A percentile compares a stretch with the other conserved stretches of the same genome.
These are phyloP conservation scores for Alitta virens DNA, from an alignment of 2,888 invertebrate species.

Conservation along the genomic window DNA sequence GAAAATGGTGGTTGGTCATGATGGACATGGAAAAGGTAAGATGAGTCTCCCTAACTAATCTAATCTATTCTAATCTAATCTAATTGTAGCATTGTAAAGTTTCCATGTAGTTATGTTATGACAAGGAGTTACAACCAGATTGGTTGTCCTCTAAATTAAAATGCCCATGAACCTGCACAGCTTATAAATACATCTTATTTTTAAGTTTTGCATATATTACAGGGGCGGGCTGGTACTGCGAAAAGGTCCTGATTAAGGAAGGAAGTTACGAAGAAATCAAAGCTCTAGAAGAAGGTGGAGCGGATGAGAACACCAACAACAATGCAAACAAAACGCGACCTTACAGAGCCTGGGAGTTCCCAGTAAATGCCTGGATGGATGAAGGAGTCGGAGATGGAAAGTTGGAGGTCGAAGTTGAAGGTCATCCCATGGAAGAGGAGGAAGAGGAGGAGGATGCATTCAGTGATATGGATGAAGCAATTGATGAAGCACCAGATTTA, in stretches of 20 bases:
- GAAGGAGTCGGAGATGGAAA: conserved; percentile 38
- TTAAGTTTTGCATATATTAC: conserved; percentile 18
- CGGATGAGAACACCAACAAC: too few species aligned
- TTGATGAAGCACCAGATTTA: neutral
- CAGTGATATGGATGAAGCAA: neutral
- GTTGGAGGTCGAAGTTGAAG: conserved; percentile 32
- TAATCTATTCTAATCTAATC: too few species aligned
- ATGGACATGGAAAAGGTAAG: conserved; percentile 33
- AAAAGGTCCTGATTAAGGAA: conserved; percentile 38
- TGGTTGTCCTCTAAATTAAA: too few species aligned
- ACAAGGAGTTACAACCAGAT: too few species aligned
- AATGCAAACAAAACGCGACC: neutral
- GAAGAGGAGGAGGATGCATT: neutral
- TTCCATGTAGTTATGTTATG: too few species aligned
- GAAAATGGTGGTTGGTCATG: conserved; percentile 45
- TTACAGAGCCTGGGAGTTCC: conserved; percentile 33
- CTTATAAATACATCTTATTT: too few species aligned
- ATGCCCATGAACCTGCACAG: too few species aligned
- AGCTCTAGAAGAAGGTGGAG: too few species aligned
- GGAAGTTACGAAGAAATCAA: conserved; percentile 9
- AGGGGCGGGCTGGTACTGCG: conserved; percentile 43
- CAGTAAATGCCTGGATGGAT: conserved; percentile 45
- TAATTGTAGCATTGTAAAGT: neutral
- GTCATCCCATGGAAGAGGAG: neutral
- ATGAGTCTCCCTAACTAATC: too few species aligned